Conservation (phyloP, 2,797 vertebrate genomes). For the Pantherophis vulpinus region DNA sequence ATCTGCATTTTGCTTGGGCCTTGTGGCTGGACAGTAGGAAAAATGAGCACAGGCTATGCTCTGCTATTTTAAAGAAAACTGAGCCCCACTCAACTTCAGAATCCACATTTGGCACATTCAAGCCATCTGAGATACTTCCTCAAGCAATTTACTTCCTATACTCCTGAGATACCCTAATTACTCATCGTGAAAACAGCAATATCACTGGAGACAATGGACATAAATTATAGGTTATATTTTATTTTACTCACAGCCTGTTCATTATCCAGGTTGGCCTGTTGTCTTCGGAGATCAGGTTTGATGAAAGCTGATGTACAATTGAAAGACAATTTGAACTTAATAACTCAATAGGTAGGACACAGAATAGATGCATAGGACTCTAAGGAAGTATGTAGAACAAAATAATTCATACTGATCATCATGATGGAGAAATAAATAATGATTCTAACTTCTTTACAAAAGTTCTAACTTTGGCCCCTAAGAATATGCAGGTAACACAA, state of each 20-base stretch:
- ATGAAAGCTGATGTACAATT: constrained; percentile 78
- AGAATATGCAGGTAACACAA: not conserved
- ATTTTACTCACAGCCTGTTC: constrained; percentile 76
- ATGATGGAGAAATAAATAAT: not conserved
- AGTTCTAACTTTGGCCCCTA: not conserved
- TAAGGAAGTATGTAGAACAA: constrained; percentile 4
- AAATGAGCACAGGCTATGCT: not conserved
- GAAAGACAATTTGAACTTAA: constrained; percentile 20
- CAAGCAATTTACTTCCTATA: not conserved
- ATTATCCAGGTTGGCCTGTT: constrained; percentile 78
- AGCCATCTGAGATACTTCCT: constrained; percentile 27
- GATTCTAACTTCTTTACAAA: not conserved
- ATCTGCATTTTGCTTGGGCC: not conserved
- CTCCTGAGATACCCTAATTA: not conserved
- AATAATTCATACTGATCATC: not conserved
- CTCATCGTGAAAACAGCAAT: not conserved
- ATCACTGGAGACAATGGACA: not conserved
- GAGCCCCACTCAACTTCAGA: not conserved
- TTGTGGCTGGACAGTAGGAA: accelerated
- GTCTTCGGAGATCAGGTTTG: constrained; percentile 88
- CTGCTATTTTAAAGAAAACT: not conserved
- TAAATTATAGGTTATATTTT: constrained; percentile 23
- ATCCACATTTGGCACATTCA: constrained; percentile 7
- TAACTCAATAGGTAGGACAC: constrained; percentile 30
- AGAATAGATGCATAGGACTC: constrained; percentile 13